Conservation (phyloP, 1,140 invertebrate species). For the Fopius arisanus region DNA sequence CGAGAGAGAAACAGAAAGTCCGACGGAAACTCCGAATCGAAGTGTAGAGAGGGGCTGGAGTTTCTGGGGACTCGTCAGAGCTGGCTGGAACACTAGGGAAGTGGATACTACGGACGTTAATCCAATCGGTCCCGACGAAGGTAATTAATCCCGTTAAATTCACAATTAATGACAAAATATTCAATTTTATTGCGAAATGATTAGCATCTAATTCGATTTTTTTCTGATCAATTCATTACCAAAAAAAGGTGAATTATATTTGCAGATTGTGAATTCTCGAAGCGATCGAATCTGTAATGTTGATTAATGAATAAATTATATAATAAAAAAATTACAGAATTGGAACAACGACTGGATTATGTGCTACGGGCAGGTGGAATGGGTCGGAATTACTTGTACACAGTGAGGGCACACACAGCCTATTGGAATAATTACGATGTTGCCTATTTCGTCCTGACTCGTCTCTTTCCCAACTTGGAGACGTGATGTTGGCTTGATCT, state of each 20-base stretch:
- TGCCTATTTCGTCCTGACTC: slow-evolving; percentile 74
- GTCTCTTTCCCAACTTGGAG: slow-evolving; percentile 69
- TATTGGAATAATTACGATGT: slow-evolving; percentile 79
- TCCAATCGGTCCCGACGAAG: slow-evolving; percentile 60
- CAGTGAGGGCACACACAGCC: slow-evolving; percentile 74
- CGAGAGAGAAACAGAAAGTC: slow-evolving; percentile 54
- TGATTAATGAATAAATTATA: neutral
- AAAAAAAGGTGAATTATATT: no score
- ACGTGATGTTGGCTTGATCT: slow-evolving; percentile 56
- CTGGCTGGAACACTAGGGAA: slow-evolving; percentile 61
- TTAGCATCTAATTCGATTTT: no score
- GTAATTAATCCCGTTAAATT: slow-evolving; percentile 37
- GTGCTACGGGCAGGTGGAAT: slow-evolving; percentile 69
- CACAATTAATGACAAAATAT: neutral
- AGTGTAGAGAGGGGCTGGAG: slow-evolving; percentile 63
- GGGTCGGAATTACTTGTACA: slow-evolving; percentile 71
- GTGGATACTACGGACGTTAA: slow-evolving; percentile 56
- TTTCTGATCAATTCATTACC: no score
- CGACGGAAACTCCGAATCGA: slow-evolving; percentile 50
- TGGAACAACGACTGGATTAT: slow-evolving; percentile 74
- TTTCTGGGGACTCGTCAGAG: slow-evolving; percentile 64
- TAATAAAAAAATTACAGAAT: slow-evolving; percentile 58
- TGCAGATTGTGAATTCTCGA: no score
- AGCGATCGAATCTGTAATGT: no score
- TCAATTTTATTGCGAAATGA: no score